These are phyloP conservation scores for Tachuris rubrigastra DNA, from an alignment of 2,113 vertebrate genomes.

Conservation along the genomic window DNA sequence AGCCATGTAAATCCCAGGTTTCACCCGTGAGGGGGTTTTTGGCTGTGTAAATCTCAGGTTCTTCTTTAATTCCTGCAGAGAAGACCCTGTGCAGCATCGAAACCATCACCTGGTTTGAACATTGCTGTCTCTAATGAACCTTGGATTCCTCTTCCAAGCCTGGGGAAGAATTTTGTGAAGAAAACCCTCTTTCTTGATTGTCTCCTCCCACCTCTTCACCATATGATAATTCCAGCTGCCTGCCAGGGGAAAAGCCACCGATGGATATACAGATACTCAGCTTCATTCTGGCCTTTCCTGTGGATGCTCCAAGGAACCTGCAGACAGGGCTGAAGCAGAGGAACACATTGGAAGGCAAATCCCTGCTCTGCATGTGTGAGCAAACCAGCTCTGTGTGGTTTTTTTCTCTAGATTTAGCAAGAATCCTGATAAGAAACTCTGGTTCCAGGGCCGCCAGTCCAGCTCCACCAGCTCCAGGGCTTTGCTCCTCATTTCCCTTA, in stretches of 20 bases:
- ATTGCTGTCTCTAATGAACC: neutral
- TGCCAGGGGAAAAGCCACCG: neutral
- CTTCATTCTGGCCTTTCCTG: neutral
- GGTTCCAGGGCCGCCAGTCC: neutral
- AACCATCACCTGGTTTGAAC: neutral
- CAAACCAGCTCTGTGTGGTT: neutral
- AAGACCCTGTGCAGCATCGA: neutral
- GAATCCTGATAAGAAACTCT: neutral
- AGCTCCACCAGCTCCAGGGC: neutral
- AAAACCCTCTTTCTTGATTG: neutral
- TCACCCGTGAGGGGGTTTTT: neutral
- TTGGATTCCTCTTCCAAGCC: neutral
- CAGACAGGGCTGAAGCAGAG: neutral
- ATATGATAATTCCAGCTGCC: neutral
- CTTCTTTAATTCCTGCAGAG: neutral
- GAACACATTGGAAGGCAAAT: neutral
- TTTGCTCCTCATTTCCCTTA: neutral
- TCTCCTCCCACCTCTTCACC: neutral
- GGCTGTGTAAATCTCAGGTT: neutral
- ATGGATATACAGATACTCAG: neutral
- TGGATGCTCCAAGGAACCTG: neutral
- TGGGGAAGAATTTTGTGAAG: neutral
- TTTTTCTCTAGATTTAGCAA: neutral
- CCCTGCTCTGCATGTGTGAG: neutral
- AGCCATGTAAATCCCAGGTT: neutral